Evolutionary conservation across 2,888 invertebrate genomes (phyloP).

Genomic region (Dasysyrphus albostriatus): DNA sequence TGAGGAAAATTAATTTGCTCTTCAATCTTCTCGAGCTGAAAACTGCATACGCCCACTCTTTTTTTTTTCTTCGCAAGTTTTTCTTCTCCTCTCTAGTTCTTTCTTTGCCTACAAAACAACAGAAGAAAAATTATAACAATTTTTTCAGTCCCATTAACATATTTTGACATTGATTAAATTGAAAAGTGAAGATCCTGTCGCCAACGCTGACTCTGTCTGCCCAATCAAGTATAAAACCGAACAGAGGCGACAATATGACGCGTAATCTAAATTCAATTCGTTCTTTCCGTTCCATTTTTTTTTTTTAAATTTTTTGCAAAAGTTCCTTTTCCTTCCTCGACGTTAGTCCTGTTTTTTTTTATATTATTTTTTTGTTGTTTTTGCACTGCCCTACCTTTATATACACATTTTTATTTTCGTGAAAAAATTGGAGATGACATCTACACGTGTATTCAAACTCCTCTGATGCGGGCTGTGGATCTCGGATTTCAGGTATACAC

Average conservation of each 20-base stretch:
- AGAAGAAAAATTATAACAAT: background rate
- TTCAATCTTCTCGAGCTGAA: too few relatives aligned
- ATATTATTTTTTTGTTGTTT: background rate
- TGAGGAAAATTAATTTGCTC: too few relatives aligned
- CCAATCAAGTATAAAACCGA: slow-evolving; percentile 75
- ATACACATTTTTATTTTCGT: slow-evolving; percentile 67
- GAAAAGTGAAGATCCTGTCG: slow-evolving; percentile 45
- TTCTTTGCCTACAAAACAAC: background rate
- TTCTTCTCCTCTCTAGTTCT: too few relatives aligned
- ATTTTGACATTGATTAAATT: slow-evolving; percentile 13
- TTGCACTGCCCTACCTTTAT: slow-evolving; percentile 41
- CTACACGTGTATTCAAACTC: slow-evolving; percentile 76
- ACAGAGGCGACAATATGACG: slow-evolving; percentile 79
- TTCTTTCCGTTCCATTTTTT: slow-evolving; percentile 67
- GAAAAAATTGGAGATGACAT: slow-evolving; percentile 74
- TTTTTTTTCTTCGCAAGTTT: too few relatives aligned
- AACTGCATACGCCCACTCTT: too few relatives aligned
- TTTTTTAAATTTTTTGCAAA: slow-evolving; percentile 8
- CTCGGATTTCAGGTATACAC: slow-evolving; percentile 70
- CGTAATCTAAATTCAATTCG: slow-evolving; percentile 78
- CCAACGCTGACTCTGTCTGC: slow-evolving; percentile 37
- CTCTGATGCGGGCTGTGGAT: slow-evolving; percentile 53
- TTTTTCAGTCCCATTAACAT: background rate
- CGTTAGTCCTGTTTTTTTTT: slow-evolving; percentile 1
- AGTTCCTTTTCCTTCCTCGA: slow-evolving; percentile 29